Conservation (phyloP, 1,140 invertebrate genomes). For the Oedothorax gibbosus region DNA sequence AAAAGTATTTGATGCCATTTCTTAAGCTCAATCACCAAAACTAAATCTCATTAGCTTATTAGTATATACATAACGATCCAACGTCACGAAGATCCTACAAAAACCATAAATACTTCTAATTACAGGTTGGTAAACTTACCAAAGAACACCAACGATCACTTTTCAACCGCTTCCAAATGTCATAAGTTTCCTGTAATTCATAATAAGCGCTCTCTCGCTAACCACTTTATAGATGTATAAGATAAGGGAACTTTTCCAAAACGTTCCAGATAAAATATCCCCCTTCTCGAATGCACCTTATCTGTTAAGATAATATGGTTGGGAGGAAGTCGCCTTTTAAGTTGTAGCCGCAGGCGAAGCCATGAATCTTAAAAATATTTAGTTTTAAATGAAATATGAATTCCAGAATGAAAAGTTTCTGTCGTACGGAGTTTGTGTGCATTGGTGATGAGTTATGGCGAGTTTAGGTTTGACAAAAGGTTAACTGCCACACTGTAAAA, state of each 20-base stretch:
- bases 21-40: too few relatives aligned
- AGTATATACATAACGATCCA: too few relatives aligned
- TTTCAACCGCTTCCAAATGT: constrained; percentile 1
- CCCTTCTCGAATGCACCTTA: constrained; percentile 4
- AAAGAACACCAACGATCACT: neutral
- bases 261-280: constrained; percentile 21
- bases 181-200: constrained; percentile 32
- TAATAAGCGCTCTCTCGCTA: constrained; percentile 10
- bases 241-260: constrained; percentile 22
- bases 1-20: too few relatives aligned
- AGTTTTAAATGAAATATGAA: constrained; percentile 35
- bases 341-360: constrained; percentile 24
- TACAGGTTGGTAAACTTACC: neutral
- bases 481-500: too few relatives aligned
- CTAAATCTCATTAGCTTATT: too few relatives aligned
- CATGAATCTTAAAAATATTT: neutral
- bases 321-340: constrained; percentile 29
- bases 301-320: constrained; percentile 20
- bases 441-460: too few relatives aligned
- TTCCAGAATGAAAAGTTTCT: constrained; percentile 5
- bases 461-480: too few relatives aligned
- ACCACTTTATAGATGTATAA: constrained; percentile 13
- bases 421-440: neutral
- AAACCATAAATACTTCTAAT: too few relatives aligned
- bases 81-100: too few relatives aligned